Percentiles rank a stretch among this genome's conserved stretches.
phyloP scores from a whole-genome alignment of 2,888 invertebrate species.

The Xanthostigma xanthostigma region DNA sequence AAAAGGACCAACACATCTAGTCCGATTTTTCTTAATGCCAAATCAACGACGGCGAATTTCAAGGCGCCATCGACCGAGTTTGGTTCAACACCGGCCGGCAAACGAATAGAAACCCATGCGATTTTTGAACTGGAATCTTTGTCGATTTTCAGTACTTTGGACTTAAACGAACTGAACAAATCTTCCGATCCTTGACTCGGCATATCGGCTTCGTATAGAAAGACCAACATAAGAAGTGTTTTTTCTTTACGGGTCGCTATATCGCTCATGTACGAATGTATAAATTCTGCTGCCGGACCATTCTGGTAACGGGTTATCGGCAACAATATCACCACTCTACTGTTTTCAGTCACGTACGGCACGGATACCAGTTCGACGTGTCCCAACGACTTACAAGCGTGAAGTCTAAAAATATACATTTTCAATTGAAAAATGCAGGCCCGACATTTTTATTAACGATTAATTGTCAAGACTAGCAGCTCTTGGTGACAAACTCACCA shows the following conservation, averaged over 20 bases:
- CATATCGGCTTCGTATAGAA: constrained; percentile 47
- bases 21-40: constrained; percentile 52
- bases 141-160: constrained; percentile 41
- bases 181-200: constrained; percentile 49
- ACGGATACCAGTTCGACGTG: constrained; percentile 79
- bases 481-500: too few relatives aligned
- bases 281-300: constrained; percentile 45
- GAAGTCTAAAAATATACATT: constrained; percentile 36
- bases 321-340: constrained; percentile 62
- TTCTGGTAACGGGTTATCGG: constrained; percentile 44
- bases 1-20: constrained; percentile 59
- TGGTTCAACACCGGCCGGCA: constrained; percentile 27
- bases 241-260: constrained; percentile 68
- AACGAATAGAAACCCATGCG: constrained; percentile 51
- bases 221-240: constrained; percentile 58
- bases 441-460: too few relatives aligned
- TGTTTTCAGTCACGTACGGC: constrained; percentile 92
- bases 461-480: too few relatives aligned
- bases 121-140: constrained; percentile 51
- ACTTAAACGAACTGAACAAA: constrained; percentile 45
- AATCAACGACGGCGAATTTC: constrained; percentile 46
- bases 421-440: constrained; percentile 1
- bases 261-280: constrained; percentile 53
- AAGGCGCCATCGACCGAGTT: constrained; percentile 22
- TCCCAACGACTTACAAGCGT: constrained; percentile 72